Conservation (phyloP, 2,113 vertebrate genomes). For the Syngnathus scovelli region DNA sequence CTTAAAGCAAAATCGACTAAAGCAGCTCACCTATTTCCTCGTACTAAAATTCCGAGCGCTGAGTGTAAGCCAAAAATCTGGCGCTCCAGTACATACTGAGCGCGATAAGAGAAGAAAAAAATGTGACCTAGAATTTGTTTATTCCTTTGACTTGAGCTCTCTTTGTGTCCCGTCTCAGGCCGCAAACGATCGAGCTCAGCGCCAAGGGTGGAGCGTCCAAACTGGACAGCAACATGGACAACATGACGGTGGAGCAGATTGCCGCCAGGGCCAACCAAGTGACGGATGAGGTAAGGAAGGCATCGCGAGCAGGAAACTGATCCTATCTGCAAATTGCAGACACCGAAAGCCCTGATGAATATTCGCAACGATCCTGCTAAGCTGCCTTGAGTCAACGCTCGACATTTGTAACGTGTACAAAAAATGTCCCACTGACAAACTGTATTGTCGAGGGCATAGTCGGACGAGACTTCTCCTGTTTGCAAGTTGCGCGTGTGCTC, state of each 20-base stretch:
- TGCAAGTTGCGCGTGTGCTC: background rate
- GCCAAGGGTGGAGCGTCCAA: conserved; percentile 51
- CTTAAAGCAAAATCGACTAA: background rate
- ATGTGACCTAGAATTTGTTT: background rate
- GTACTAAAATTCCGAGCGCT: background rate
- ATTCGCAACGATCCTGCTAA: background rate
- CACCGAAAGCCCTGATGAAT: background rate
- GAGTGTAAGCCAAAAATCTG: background rate
- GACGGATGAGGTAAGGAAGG: conserved; percentile 86
- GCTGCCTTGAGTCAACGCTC: background rate
- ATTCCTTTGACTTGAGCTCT: background rate
- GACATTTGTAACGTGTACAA: background rate
- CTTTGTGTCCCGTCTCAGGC: conserved; percentile 35
- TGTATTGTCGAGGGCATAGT: no score
- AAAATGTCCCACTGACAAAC: no score
- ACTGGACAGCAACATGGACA: conserved; percentile 77
- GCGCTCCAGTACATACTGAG: no score
- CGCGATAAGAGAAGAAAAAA: no score
- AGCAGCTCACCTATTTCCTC: background rate
- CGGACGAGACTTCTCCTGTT: background rate
- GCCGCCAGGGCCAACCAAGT: conserved; percentile 82
- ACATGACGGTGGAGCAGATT: conserved; percentile 84
- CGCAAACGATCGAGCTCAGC: conserved; percentile 62
- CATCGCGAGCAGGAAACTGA: no score
- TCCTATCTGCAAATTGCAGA: no score